phyloP scores from a whole-genome alignment of 2,113 vertebrate species.

The Sander lucioperca region DNA sequence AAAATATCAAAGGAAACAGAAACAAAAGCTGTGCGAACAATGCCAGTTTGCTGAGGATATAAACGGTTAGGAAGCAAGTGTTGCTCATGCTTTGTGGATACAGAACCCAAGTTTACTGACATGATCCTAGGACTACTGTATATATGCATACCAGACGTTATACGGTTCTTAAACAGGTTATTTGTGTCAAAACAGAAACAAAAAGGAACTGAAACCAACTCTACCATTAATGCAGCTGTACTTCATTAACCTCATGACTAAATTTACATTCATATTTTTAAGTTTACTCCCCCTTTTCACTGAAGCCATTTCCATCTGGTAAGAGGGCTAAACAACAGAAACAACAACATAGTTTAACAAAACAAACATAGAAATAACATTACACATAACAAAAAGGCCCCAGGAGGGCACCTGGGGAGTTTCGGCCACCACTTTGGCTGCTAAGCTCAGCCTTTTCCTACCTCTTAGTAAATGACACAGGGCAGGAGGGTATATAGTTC shows the following conservation, averaged over 20 bases:
- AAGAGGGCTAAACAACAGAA: conserved; percentile 82
- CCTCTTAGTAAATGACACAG: conserved; percentile 65
- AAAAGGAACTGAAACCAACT: conserved; percentile 77
- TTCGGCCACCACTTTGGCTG: conserved; percentile 71
- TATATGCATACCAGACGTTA: conserved; percentile 87
- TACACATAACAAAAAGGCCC: conserved; percentile 72
- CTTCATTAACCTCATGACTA: conserved; percentile 86
- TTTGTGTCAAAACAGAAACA: conserved; percentile 82
- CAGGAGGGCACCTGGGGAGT: conserved; percentile 69
- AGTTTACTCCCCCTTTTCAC: conserved; percentile 77
- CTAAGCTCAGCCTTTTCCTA: conserved; percentile 68
- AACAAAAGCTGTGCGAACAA: conserved; percentile 75
- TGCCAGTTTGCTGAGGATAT: conserved; percentile 79
- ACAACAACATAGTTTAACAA: conserved; percentile 78
- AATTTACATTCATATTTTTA: conserved; percentile 87
- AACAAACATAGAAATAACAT: conserved; percentile 78
- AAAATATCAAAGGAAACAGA: conserved; percentile 51
- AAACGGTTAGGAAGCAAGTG: conserved; percentile 84
- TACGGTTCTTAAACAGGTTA: conserved; percentile 84
- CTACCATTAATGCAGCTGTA: conserved; percentile 84
- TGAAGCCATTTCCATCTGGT: conserved; percentile 79
- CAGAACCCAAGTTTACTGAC: conserved; percentile 87
- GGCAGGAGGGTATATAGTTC: conserved; percentile 63
- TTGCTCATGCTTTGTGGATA: conserved; percentile 87
- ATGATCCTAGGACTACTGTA: conserved; percentile 88